phyloP scores from a whole-genome alignment of 2,888 invertebrate species.

The Protonemura montana region DNA sequence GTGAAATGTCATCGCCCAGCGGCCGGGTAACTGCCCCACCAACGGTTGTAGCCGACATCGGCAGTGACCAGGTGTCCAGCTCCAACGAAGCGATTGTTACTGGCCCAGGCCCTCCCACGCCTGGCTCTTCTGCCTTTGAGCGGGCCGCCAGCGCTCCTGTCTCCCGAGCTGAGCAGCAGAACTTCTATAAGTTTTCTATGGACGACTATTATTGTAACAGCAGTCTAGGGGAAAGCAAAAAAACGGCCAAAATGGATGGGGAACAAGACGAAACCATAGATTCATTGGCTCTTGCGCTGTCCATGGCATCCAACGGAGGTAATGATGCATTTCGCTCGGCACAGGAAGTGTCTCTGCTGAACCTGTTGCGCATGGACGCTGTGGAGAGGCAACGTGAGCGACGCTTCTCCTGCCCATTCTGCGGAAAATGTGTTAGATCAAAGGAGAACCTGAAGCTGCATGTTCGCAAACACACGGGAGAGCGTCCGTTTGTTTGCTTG shows the following conservation, averaged over 20 bases:
- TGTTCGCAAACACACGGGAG: conserved; percentile 86
- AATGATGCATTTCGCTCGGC: conserved; percentile 51
- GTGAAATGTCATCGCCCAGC: conserved; percentile 47
- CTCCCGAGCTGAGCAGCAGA: conserved; percentile 48
- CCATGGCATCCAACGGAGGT: conserved; percentile 54
- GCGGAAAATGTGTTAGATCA: conserved; percentile 87
- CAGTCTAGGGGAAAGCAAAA: conserved; percentile 62
- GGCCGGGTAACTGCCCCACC: conserved; percentile 56
- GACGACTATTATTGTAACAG: conserved; percentile 51
- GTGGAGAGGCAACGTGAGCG: conserved; percentile 72
- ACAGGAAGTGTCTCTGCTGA: conserved; percentile 68
- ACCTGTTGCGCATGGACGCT: conserved; percentile 68
- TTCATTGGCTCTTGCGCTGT: conserved; percentile 63
- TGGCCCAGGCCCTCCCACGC: conserved; percentile 53
- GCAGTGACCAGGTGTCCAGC: conserved; percentile 73
- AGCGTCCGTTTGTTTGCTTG: conserved; percentile 88
- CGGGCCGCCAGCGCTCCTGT: conserved; percentile 48
- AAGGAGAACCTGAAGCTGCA: conserved; percentile 89
- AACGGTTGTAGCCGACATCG: conserved; percentile 55
- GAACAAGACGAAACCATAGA: conserved; percentile 80
- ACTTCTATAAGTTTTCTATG: conserved; percentile 51
- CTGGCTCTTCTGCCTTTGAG: conserved; percentile 41
- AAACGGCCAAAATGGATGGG: conserved; percentile 64
- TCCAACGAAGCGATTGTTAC: conserved; percentile 68
- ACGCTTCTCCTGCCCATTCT: conserved; percentile 87